Base-by-base conservation (phyloP, 2,797 vertebrate genomes). In the Sebastes oblongus region DNA sequence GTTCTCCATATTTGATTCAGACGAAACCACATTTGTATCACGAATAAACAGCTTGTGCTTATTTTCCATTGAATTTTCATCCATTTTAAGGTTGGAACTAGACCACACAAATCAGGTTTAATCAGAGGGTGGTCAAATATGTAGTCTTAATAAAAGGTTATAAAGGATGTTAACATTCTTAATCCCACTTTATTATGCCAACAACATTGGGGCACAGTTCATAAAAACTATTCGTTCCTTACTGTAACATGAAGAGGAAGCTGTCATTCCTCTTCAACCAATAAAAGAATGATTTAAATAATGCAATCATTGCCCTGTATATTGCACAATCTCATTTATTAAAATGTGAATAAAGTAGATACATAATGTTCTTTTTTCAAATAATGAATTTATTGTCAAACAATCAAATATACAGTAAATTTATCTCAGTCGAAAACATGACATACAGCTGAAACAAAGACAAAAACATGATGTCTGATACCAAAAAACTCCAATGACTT, bases 341-440 rank as follows among this genome's bases (percentile, higher is more conserved):
- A 5, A 62, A 72, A 11, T 1, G 3, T 34, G 12, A 75, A 75
- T 3, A 70, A 73, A 77, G 1, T 18, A 50, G 8, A 65, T 20
- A 8, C 3, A n/a, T 4, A 24, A 8, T 3, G 11, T 9, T 60
- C 0, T 13, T 32, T 11, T 27, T 46, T 30, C n/a, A 75, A 60
- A 66, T 16, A 79, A 70, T 61, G 2, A 25, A 72, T 92, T 89
- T 89, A 85, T 86, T 91, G 36, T 75, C 18, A 83, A 72, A 87
- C 32, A 68, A 42, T 62, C 18, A 71, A 64, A 78, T 54, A 59
- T 22, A 66, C 16, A 78, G n/a, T 55, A 12, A 2, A 59, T 34
- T 46, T 65, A 9, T 72, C 8, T 55, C 12, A 54, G 30, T 30
- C 6, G 1, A 62, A 61, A 60, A 78, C 58, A 20, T 52, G 30